Percentiles rank a stretch among this genome's conserved stretches.
These are phyloP conservation scores for Machimus rusticus DNA, from an alignment of 2,888 invertebrate species.

Conservation along the genomic window DNA sequence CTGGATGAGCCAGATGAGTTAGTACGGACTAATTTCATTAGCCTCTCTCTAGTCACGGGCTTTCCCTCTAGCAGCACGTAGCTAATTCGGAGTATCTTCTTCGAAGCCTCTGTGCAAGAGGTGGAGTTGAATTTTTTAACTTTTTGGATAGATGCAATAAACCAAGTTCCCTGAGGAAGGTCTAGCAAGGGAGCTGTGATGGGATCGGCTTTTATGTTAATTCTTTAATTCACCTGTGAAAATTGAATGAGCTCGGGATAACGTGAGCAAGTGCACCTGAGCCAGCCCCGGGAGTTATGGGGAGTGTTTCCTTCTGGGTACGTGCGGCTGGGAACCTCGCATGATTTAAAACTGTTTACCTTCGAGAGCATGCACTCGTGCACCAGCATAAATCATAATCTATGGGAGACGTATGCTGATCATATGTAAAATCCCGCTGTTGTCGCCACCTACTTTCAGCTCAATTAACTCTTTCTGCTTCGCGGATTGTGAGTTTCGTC, in stretches of 20 bases:
- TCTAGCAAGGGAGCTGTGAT: background rate
- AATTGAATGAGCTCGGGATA: slow-evolving; percentile 1
- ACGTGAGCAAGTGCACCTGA: background rate
- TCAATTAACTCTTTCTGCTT: slow-evolving; percentile 17
- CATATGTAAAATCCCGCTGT: background rate
- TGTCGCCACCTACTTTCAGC: slow-evolving; percentile 34
- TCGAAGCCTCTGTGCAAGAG: background rate
- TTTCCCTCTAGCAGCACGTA: background rate
- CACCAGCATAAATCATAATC: slow-evolving; percentile 22
- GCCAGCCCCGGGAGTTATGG: background rate
- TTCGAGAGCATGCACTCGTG: background rate
- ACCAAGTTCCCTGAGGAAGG: background rate
- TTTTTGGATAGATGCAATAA: background rate
- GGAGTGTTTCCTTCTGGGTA: background rate
- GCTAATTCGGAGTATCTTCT: background rate
- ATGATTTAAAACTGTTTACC: slow-evolving; percentile 23
- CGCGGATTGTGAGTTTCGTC: background rate
- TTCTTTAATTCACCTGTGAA: slow-evolving; percentile 12
- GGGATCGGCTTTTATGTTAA: slow-evolving; percentile 10
- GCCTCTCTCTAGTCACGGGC: background rate
- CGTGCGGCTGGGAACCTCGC: background rate
- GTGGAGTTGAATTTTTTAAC: background rate
- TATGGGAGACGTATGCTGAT: slow-evolving; percentile 13
- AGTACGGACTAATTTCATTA: slow-evolving; percentile 26
- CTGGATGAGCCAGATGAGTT: slow-evolving; percentile 11